Conservation (phyloP, 2,888 invertebrate genomes). For the Morpho helenor region DNA sequence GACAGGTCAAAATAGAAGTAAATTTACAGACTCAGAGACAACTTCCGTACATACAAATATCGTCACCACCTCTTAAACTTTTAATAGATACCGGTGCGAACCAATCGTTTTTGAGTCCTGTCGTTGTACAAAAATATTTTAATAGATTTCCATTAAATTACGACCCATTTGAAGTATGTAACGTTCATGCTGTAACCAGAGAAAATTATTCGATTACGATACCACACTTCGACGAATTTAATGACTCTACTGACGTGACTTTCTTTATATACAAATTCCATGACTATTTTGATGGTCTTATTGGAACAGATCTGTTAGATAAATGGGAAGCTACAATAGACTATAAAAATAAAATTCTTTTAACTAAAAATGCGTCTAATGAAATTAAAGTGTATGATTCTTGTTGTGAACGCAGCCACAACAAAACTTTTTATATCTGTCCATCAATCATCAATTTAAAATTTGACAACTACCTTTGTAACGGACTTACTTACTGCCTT, state of each 20-base stretch:
- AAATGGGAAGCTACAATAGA: conserved; percentile 31
- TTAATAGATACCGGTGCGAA: conserved; percentile 2
- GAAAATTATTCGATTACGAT: conserved; percentile 8
- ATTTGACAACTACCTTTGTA: too few relatives aligned
- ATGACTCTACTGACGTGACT: conserved; percentile 13
- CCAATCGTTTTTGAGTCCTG: not conserved
- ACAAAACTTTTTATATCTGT: too few relatives aligned
- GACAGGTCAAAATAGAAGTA: too few relatives aligned
- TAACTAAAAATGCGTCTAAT: conserved; percentile 21
- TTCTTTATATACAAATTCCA: conserved; percentile 34
- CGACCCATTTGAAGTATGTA: conserved; percentile 12
- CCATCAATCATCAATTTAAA: too few relatives aligned
- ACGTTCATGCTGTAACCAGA: conserved; percentile 4
- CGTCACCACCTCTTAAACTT: conserved; percentile 1
- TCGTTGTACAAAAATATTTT: not conserved
- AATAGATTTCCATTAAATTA: not conserved
- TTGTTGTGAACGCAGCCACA: too few relatives aligned
- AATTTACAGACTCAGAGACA: not conserved
- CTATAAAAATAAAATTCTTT: conserved; percentile 23
- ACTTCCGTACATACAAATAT: too few relatives aligned
- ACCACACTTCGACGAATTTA: conserved; percentile 16
- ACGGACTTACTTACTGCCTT: too few relatives aligned
- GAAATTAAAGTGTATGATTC: conserved; percentile 25
- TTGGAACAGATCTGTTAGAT: conserved; percentile 31
- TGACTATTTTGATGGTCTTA: conserved; percentile 33